These are phyloP conservation scores for Pseudobourletiella spinata DNA, from an alignment of 1,140 invertebrate species.

Conservation along the genomic window DNA sequence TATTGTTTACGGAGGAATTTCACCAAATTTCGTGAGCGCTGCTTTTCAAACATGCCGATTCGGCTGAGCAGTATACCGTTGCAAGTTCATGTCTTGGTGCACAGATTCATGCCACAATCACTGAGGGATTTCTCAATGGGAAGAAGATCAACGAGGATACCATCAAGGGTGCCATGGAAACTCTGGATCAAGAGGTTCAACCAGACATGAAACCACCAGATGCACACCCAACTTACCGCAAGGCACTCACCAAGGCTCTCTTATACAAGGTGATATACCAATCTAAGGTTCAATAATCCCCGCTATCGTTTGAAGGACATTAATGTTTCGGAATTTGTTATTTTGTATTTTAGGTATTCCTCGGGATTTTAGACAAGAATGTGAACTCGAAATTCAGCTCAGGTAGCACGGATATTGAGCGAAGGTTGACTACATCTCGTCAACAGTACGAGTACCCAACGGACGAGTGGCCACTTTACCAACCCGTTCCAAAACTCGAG, in stretches of 20 bases:
- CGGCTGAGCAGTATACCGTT: not conserved
- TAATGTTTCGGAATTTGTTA: not conserved
- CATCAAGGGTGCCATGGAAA: constrained; percentile 49
- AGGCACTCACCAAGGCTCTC: constrained; percentile 44
- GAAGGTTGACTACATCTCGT: not conserved
- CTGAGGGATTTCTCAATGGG: constrained; percentile 54
- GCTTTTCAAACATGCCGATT: not conserved
- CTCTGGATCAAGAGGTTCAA: constrained; percentile 51
- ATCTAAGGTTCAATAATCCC: not conserved
- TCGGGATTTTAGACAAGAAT: not conserved
- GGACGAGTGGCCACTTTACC: constrained; percentile 43
- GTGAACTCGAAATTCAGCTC: not conserved
- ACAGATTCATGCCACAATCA: constrained; percentile 57
- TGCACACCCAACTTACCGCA: constrained; percentile 54
- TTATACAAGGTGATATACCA: constrained; percentile 39
- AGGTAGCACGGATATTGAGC: not conserved
- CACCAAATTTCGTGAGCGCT: constrained; percentile 50
- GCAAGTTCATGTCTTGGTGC: not conserved
- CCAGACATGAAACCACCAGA: constrained; percentile 54
- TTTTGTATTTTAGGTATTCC: not conserved
- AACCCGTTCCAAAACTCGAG: constrained; percentile 45
- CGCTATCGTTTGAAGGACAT: not conserved
- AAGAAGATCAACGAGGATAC: constrained; percentile 46
- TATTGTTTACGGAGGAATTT: constrained; percentile 62
- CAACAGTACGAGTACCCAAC: not conserved